A percentile compares a stretch with the other conserved stretches of the same genome.
phyloP scores from a whole-genome alignment of 1,140 invertebrate genomes.

The Acromyrmex echinatior region DNA sequence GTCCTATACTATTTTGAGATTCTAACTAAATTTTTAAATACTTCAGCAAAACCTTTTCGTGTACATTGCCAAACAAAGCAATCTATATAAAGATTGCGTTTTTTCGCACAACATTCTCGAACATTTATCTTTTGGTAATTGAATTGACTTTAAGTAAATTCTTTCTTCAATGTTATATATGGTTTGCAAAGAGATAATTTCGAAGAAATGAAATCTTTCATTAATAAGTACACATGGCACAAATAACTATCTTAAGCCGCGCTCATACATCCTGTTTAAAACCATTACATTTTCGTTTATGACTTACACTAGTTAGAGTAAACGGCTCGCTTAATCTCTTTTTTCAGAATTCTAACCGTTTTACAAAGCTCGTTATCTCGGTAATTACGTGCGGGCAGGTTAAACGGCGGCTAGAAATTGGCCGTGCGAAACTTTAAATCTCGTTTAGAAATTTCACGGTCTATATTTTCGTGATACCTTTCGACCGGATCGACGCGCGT shows the following conservation, averaged over 20 bases:
- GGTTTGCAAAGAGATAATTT: background rate
- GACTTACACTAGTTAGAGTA: conserved; percentile 14
- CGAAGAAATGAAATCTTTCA: background rate
- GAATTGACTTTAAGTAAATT: background rate
- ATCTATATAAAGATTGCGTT: background rate
- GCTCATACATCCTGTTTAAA: background rate
- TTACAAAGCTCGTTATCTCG: conserved; percentile 65
- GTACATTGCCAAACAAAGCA: background rate
- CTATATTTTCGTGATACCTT: conserved; percentile 49
- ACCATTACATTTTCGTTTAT: conserved; percentile 7
- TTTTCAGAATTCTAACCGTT: conserved; percentile 24
- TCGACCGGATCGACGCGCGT: conserved; percentile 16
- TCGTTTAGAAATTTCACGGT: conserved; percentile 59
- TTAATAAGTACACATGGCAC: background rate
- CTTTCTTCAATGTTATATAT: background rate
- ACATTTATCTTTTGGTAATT: background rate
- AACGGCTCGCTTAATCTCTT: conserved; percentile 36
- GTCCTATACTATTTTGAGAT: too few species aligned
- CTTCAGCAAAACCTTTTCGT: too few species aligned
- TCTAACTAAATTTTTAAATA: too few species aligned
- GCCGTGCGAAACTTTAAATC: conserved; percentile 57
- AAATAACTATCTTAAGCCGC: background rate
- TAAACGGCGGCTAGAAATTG: conserved; percentile 37
- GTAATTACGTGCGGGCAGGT: conserved; percentile 49
- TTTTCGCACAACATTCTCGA: background rate